A percentile compares a stretch with the other conserved stretches of the same genome.
phyloP scores from a whole-genome alignment of 1,140 invertebrate species.

The Atta texana region DNA sequence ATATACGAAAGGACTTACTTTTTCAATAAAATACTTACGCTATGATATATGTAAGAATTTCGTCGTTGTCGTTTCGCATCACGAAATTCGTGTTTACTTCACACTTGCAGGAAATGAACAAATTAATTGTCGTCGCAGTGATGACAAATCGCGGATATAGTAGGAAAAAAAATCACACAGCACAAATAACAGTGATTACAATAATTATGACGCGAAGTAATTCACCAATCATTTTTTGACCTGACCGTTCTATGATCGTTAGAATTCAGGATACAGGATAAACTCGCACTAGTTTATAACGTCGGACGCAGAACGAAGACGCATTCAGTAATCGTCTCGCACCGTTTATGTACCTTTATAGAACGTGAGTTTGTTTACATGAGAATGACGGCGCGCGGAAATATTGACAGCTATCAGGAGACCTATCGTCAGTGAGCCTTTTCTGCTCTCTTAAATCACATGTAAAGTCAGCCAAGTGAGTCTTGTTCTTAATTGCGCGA shows the following conservation, averaged over 20 bases:
- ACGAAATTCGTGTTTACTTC: not conserved
- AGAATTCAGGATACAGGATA: slow-evolving; percentile 18
- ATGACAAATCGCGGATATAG: slow-evolving; percentile 13
- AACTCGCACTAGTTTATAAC: slow-evolving; percentile 11
- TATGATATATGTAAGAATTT: not conserved
- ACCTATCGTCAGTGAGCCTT: not conserved
- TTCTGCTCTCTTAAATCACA: not conserved
- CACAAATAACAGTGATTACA: slow-evolving; percentile 9
- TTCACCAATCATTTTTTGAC: slow-evolving; percentile 5
- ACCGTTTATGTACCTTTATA: not conserved
- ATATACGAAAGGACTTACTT: not conserved
- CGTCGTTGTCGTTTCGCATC: not conserved
- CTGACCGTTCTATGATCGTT: not conserved
- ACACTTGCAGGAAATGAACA: not conserved
- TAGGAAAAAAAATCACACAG: not conserved
- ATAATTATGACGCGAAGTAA: slow-evolving; percentile 2
- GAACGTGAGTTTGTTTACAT: not conserved
- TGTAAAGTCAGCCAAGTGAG: not conserved
- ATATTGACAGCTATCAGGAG: not conserved
- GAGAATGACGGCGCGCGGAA: not conserved
- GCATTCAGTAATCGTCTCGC: not conserved
- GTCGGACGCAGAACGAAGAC: not conserved
- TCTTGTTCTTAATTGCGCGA: not conserved
- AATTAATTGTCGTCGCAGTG: slow-evolving; percentile 8
- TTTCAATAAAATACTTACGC: not conserved